Evolutionary conservation across 2,797 vertebrate genomes (phyloP).

Genomic region (Arnoldichthys spilopterus): DNA sequence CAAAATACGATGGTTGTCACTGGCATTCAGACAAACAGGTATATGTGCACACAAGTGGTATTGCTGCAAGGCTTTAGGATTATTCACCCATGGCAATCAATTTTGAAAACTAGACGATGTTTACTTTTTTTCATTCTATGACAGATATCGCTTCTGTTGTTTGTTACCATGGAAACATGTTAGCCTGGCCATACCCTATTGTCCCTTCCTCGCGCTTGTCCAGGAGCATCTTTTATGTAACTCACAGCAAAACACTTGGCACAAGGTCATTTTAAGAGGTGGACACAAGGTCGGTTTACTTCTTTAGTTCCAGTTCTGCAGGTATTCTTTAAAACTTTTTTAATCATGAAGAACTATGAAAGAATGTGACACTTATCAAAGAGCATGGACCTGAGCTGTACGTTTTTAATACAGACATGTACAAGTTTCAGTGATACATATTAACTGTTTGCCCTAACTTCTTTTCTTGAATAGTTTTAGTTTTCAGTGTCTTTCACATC

Average conservation of each 20-base stretch:
- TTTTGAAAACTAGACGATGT: conserved; percentile 61
- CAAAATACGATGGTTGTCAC: conserved; percentile 40
- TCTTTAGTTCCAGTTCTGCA: conserved; percentile 6
- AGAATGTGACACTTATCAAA: conserved; percentile 3
- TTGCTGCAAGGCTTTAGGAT: conserved; percentile 52
- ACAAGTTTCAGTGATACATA: no score
- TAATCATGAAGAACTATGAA: background rate
- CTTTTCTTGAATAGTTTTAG: background rate
- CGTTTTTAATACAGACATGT: background rate
- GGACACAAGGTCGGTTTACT: conserved; percentile 47
- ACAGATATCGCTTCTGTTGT: conserved; percentile 68
- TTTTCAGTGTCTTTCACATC: background rate
- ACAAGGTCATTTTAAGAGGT: conserved; percentile 58
- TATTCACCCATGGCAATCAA: conserved; percentile 47
- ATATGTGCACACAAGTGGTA: conserved; percentile 57
- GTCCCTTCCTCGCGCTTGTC: conserved; percentile 65
- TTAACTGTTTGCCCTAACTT: background rate
- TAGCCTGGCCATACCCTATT: conserved; percentile 69
- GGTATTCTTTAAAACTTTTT: conserved; percentile 19
- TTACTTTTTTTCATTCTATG: conserved; percentile 63
- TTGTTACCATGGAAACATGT: conserved; percentile 79
- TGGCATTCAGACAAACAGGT: conserved; percentile 47
- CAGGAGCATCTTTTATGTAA: conserved; percentile 44
- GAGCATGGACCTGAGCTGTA: background rate
- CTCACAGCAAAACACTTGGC: conserved; percentile 57